Percentiles rank a stretch among this genome's conserved stretches.
Conservation (phyloP, 2,888 invertebrate species). For the Volucella bombylans region DNA sequence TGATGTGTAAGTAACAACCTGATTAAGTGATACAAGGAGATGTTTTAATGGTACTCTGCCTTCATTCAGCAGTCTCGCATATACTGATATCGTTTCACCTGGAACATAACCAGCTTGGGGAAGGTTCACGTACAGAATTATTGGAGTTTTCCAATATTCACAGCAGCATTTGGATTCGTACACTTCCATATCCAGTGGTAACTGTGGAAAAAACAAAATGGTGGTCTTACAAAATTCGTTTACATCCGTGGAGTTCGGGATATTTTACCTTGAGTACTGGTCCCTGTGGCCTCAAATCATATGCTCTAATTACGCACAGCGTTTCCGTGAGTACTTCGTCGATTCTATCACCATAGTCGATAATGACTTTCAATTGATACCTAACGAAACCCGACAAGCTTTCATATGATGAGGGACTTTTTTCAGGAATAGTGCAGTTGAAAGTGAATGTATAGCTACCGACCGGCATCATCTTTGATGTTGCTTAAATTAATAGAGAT, state of each 20-base stretch:
- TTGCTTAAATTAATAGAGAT: constrained; percentile 57
- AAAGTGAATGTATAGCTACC: constrained; percentile 78
- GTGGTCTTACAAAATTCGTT: not conserved
- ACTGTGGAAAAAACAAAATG: not conserved
- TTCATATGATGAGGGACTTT: constrained; percentile 78
- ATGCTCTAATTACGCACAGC: constrained; percentile 38
- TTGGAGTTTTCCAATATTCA: constrained; percentile 78
- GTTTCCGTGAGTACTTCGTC: constrained; percentile 48
- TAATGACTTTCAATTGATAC: constrained; percentile 76
- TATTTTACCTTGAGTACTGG: constrained; percentile 41
- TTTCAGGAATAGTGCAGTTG: constrained; percentile 77
- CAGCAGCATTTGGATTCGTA: constrained; percentile 75
- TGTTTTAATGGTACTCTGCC: constrained; percentile 75
- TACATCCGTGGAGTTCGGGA: not conserved
- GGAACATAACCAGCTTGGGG: constrained; percentile 77
- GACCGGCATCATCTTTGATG: constrained; percentile 75
- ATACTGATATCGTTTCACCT: constrained; percentile 77
- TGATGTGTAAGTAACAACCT: constrained; percentile 75
- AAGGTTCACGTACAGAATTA: constrained; percentile 77
- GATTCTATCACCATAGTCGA: constrained; percentile 73
- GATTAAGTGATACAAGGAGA: constrained; percentile 77
- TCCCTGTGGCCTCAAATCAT: constrained; percentile 44
- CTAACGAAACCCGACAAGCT: constrained; percentile 77
- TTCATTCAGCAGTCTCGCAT: constrained; percentile 77
- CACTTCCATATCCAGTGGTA: constrained; percentile 66